phyloP scores from a whole-genome alignment of 2,113 vertebrate species.

The Fregetta grallaria region DNA sequence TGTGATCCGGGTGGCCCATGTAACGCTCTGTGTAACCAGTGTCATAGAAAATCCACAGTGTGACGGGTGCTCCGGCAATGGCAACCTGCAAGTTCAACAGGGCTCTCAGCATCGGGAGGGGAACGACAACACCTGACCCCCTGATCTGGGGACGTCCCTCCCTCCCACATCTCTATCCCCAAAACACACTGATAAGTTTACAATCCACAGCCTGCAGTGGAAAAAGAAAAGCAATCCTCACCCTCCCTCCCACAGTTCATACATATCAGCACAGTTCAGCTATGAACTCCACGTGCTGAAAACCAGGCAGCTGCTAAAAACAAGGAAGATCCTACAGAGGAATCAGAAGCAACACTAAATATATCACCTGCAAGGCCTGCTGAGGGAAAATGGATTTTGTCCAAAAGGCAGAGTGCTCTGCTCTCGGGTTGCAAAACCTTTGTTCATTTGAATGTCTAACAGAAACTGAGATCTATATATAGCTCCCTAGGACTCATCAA shows the following conservation, averaged over 20 bases:
- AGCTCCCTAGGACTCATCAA: not conserved
- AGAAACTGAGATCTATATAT: not conserved
- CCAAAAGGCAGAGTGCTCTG: not conserved
- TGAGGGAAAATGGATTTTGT: not conserved
- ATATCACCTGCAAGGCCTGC: not conserved
- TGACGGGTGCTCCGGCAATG: conserved; percentile 80
- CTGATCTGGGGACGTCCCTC: not conserved
- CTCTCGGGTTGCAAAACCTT: not conserved
- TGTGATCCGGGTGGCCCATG: conserved; percentile 83
- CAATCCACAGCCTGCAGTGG: not conserved
- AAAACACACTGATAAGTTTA: not conserved
- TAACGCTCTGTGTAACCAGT: conserved; percentile 84
- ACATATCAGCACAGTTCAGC: not conserved
- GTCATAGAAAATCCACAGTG: conserved; percentile 84
- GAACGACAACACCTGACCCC: not conserved
- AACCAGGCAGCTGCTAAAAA: not conserved
- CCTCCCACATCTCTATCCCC: not conserved
- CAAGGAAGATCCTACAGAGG: not conserved
- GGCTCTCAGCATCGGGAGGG: not conserved
- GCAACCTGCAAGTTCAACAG: conserved; percentile 74
- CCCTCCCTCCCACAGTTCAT: not conserved
- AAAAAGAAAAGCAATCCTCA: not conserved
- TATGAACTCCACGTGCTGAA: rapidly evolving
- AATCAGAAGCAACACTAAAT: not conserved
- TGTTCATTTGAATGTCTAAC: not conserved